Base-by-base conservation (phyloP, 2,888 invertebrate genomes). In the Acanthosepion esculentum region DNA sequence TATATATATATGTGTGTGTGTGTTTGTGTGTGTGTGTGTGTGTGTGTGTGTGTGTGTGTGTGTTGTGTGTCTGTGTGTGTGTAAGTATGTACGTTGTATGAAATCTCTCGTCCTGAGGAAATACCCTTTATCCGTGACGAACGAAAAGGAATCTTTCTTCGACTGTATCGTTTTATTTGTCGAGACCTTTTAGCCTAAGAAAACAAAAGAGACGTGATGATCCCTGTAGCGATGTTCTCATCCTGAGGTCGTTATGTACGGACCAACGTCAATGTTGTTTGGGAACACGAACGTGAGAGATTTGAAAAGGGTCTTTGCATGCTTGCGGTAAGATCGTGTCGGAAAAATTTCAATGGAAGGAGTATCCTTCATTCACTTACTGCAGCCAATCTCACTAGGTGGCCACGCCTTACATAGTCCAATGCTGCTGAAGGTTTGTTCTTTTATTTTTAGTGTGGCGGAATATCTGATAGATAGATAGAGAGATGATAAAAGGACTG, bases 121-220 rank as follows among this genome's bases (percentile, higher is more conserved):
- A 33, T 78, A 10, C 15, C 78, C n/a, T 78, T 78, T n/a, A 7
- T 78, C 78, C 78, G 78, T 78, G 78, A 78, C 78, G 78, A 78
- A 18, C 15, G 33, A 59, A 15, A 78, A n/a, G 5, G n/a, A 78
- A n/a, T 15, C n/a, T 12, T 78, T 78, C 78, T 78, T 33, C n/a
- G n/a, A 33, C n/a, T 78, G 78, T 33, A 78, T 78, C 78, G n/a
- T 78, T 33, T 78, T 78, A 78, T 78, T 78, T 78, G n/a, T 33
- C 15, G 78, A n/a, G n/a, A 78, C n/a, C 78, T 33, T 78, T 78
- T 33, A n/a, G 12, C 33, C n/a, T n/a, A n/a, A n/a, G n/a, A 78
- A 78, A n/a, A 78, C 78, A 78, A 78, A 78, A 78, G 78, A 78
- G 78, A 33, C 78, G 78, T 78, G 78, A 78, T 78, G 78, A 78